A percentile compares a stretch with the other conserved stretches of the same genome.
These are phyloP conservation scores for Benthochromis sp. DNA, from an alignment of 2,113 vertebrate species.

Conservation along the genomic window DNA sequence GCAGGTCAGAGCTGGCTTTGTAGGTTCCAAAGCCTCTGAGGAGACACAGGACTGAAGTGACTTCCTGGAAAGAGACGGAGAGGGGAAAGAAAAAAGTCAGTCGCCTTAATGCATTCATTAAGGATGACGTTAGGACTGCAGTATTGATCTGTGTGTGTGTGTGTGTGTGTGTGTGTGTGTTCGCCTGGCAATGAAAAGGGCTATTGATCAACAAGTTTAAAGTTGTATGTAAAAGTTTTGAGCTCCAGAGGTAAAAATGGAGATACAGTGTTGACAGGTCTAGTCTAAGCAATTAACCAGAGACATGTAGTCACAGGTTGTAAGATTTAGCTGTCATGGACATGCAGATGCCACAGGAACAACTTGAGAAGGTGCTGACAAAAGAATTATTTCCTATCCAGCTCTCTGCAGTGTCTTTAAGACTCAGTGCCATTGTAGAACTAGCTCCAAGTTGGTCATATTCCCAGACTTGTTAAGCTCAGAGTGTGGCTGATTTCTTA, in stretches of 20 bases:
- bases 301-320: not conserved
- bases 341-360: not conserved
- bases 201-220: not conserved
- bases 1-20: not conserved
- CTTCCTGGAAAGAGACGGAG: not conserved
- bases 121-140: not conserved
- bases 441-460: not conserved
- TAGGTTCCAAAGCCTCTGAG: not conserved
- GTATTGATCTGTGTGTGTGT: not conserved
- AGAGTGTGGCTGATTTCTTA: not conserved
- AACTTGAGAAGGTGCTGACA: not conserved
- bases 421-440: not conserved
- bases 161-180: not conserved
- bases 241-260: not conserved
- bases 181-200: not conserved
- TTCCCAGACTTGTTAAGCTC: not conserved
- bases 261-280: not conserved
- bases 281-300: not conserved
- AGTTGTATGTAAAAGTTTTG: not conserved
- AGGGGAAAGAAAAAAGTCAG: not conserved
- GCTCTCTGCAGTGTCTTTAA: not conserved
- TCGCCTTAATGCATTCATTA: conserved; percentile 11
- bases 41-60: not conserved
- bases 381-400: not conserved
- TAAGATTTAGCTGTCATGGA: not conserved